Evolutionary conservation across 2,797 vertebrate species (phyloP).

Genomic region (Diglossa cyanea): DNA sequence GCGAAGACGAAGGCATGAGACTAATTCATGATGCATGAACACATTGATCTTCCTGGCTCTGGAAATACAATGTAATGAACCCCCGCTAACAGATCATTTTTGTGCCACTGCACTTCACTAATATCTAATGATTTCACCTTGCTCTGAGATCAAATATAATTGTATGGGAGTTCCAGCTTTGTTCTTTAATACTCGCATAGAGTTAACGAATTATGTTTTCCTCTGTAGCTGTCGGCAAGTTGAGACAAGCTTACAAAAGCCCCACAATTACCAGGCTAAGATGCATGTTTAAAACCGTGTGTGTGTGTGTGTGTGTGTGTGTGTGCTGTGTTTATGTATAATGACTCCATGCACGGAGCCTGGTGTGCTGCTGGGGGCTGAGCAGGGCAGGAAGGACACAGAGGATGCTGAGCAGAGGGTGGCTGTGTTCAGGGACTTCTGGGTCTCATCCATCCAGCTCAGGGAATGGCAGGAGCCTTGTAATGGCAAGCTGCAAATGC

Average conservation of each 20-base stretch:
- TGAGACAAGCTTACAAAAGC: constrained; percentile 61
- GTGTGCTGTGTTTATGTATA: background rate
- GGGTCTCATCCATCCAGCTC: background rate
- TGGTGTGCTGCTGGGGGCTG: background rate
- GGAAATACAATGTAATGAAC: constrained; percentile 82
- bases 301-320: background rate
- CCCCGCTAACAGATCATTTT: constrained; percentile 81
- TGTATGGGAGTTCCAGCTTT: constrained; percentile 80
- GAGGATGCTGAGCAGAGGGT: background rate
- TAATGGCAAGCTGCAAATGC: background rate
- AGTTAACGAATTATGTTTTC: constrained; percentile 68
- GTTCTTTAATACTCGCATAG: constrained; percentile 67
- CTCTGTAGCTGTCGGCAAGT: constrained; percentile 64
- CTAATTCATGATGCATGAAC: constrained; percentile 82
- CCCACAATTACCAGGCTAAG: constrained; percentile 6
- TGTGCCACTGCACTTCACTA: constrained; percentile 80
- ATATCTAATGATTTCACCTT: constrained; percentile 84
- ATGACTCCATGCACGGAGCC: background rate
- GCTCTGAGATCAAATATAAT: constrained; percentile 79
- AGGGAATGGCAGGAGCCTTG: background rate
- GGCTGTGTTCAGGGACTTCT: background rate
- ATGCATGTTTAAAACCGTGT: background rate
- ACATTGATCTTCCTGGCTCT: constrained; percentile 81
- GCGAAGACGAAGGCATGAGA: constrained; percentile 70
- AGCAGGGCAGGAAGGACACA: background rate